Conservation (phyloP, 1,140 invertebrate genomes). For the Apolygus lucorum region DNA sequence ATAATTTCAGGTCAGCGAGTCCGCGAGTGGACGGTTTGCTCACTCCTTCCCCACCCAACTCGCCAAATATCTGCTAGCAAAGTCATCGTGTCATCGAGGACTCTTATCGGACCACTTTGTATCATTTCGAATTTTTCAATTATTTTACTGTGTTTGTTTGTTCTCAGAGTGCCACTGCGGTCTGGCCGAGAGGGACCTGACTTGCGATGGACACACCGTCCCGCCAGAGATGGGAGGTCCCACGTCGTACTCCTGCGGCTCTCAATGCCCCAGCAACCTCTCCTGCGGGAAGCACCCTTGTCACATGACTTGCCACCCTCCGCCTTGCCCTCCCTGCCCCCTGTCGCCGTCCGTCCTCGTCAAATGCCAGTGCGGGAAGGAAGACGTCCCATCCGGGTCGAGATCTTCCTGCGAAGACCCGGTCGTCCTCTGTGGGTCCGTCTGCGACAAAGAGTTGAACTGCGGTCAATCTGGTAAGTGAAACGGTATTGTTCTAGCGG, state of each 20-base stretch:
- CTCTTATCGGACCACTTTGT: too few relatives aligned
- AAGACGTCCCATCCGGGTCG: constrained; percentile 41
- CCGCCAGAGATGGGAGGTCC: constrained; percentile 9
- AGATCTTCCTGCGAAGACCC: constrained; percentile 70
- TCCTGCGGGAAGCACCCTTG: constrained; percentile 73
- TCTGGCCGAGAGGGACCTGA: constrained; percentile 43
- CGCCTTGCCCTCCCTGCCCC: constrained; percentile 46
- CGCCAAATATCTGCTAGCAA: too few relatives aligned
- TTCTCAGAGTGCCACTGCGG: constrained; percentile 53
- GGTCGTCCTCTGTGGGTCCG: constrained; percentile 72
- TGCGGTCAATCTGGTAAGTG: constrained; percentile 68
- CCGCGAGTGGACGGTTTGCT: too few relatives aligned
- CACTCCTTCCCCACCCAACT: too few relatives aligned
- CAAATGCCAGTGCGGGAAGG: constrained; percentile 81
- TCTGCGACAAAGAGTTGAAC: constrained; percentile 64
- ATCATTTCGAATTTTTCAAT: neutral
- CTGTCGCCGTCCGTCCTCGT: constrained; percentile 53
- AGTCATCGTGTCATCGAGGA: too few relatives aligned
- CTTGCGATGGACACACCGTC: constrained; percentile 41
- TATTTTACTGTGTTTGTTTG: neutral
- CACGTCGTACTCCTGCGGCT: constrained; percentile 52
- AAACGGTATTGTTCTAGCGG: too few relatives aligned
- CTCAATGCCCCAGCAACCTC: constrained; percentile 56
- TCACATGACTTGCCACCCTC: constrained; percentile 59
- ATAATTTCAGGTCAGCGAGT: too few relatives aligned